Evolutionary conservation across 2,113 vertebrate genomes (phyloP).

Genomic region (Zosterops japonicus): DNA sequence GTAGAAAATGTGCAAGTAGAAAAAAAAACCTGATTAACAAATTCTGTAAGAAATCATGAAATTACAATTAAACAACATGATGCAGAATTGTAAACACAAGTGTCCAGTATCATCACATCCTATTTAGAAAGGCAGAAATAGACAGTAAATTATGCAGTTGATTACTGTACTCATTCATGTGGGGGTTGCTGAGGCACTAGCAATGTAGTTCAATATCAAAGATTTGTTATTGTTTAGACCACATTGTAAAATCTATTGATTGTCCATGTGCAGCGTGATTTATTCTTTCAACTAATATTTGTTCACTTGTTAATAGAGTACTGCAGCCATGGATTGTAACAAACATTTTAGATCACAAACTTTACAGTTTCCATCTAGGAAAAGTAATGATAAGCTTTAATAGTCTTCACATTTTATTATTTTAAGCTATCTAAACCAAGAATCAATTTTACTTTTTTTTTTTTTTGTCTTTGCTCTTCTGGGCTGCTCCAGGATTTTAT

Average conservation of each 20-base stretch:
- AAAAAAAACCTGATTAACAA: not conserved
- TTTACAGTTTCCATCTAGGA: not conserved
- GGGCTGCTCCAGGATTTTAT: not conserved
- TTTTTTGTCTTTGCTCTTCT: not conserved
- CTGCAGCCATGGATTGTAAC: not conserved
- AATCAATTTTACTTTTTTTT: not conserved
- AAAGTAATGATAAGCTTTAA: not conserved
- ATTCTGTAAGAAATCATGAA: not conserved
- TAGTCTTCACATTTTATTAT: not conserved
- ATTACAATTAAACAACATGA: not conserved
- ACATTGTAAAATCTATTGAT: conserved; percentile 29
- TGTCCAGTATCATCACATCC: not conserved
- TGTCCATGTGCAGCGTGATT: not conserved
- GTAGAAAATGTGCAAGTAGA: not conserved
- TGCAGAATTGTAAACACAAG: not conserved
- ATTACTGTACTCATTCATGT: not conserved
- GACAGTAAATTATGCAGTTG: not conserved
- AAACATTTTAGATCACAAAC: not conserved
- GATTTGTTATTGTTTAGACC: not conserved
- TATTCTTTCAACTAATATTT: conserved; percentile 38
- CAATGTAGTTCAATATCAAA: not conserved
- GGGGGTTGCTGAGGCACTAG: not conserved
- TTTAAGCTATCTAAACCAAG: not conserved
- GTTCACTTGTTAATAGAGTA: not conserved
- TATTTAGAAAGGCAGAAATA: not conserved